phyloP scores from a whole-genome alignment of 2,113 vertebrate genomes.

The Salvelinus namaycush region DNA sequence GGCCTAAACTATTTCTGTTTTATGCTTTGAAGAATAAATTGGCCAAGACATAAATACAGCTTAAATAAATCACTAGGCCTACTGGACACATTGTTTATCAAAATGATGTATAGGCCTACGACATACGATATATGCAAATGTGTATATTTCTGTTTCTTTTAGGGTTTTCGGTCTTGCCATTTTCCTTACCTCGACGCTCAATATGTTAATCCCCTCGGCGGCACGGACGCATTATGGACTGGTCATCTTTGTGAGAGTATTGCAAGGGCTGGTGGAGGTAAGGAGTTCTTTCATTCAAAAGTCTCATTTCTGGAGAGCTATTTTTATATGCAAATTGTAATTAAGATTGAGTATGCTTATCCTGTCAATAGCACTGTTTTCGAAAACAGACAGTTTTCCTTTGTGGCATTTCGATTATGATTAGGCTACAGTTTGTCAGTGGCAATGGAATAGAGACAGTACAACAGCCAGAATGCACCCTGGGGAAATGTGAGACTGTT shows the following conservation, averaged over 20 bases:
- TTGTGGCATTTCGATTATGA: neutral
- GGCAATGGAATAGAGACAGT: conserved; percentile 23
- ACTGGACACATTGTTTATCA: neutral
- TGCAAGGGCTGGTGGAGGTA: conserved; percentile 99
- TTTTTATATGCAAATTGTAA: neutral
- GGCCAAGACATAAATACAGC: too few species aligned
- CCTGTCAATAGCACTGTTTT: too few species aligned
- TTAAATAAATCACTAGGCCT: neutral
- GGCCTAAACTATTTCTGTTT: neutral
- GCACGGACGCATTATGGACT: conserved; percentile 93
- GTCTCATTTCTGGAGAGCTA: neutral
- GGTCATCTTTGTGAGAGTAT: conserved; percentile 95
- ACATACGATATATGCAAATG: neutral
- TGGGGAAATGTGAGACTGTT: conserved; percentile 44
- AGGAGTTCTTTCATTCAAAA: conserved; percentile 8
- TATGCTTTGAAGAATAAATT: too few species aligned
- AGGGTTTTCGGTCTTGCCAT: conserved; percentile 98
- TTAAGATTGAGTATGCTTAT: neutral
- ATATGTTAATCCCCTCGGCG: conserved; percentile 97
- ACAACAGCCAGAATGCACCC: neutral
- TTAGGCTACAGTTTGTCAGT: neutral
- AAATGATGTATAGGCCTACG: neutral
- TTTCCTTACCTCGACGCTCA: conserved; percentile 90
- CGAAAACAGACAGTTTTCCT: neutral
- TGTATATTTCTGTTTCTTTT: conserved; percentile 36